Base-by-base conservation (phyloP, 2,797 vertebrate species). In the Rallus crepitans region DNA sequence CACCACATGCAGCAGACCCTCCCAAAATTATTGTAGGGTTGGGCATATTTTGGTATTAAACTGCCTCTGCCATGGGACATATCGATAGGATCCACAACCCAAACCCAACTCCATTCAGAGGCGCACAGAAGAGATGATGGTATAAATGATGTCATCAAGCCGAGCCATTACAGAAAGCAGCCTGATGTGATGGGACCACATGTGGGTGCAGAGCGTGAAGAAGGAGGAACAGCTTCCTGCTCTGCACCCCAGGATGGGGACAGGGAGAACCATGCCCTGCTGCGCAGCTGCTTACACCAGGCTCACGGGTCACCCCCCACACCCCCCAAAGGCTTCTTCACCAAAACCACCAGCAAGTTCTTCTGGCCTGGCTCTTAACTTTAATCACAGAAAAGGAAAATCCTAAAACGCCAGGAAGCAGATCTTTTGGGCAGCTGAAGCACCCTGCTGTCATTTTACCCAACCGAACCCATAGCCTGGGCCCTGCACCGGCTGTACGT, bases 181-280 rank as follows among this genome's bases (percentile, higher is more conserved):
- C 0, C 12, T 40, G 42, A 19, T 45, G 0, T 0, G 11, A 5
- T 53, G 13, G 65, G n/a, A 39, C 14, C 56, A 30, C 0, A 0
- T 8, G 7, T 2, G 8, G 71, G 25, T 13, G 45, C 5, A 3
- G 9, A 37, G 21, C 1, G 2, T 48, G 42, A 53, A 24, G 5
- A 4, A n/a, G 39, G 35, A 56, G 18, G 70, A 11, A 35, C 7
- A 9, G 30, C 37, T 52, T n/a, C 1, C 59, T 68, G 55, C 42
- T 81, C 65, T 39, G 30, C 28, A 28, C 35, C 47, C 15, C 39
- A 9, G 8, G 31, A 59, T 12, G 2, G 24, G 48, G 39, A n/a
- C 5, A 3, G 11, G 57, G 50, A 82, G 11, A 57, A 12, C 4
- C 0, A 1, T 7, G 11, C 30, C 63, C 37, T 69, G 50, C 25